Evolutionary conservation across 2,113 vertebrate species (phyloP), one percentile per base, ranked within the genome.

Genomic region (Larimichthys crocea): DNA sequence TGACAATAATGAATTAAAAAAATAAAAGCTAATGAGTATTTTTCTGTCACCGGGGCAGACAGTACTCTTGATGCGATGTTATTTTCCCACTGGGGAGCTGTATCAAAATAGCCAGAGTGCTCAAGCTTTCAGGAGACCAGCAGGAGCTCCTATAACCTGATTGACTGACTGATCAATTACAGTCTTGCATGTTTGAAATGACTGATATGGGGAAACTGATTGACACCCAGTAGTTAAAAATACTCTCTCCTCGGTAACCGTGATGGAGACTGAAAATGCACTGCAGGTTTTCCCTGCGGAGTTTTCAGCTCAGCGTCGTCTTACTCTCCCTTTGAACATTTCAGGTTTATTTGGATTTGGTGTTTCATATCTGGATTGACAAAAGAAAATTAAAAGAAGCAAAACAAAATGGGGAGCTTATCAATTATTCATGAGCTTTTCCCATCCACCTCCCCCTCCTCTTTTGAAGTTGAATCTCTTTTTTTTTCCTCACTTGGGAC

Each of bases 151-250:
- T 42, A 16, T 44, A 79, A 65, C 48, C 77, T 77, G 84, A 81
- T 55, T 85, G 86, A 50, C 71, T 91, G 87, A 40, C 79, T 85
- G 82, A 86, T 91, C 88, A 91, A 91, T 88, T 89, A 80, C 72
- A 81, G 87, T 35, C 64, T 82, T 75, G 76, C 50, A 12, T 67
- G 83, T 87, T 85, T 71, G 78, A 85, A 82, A 90, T 84, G 87
- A 89, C 83, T 88, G 82, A 91, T 84, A 44, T 15, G 52, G 46
- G 50, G 62, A 82, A 77, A 49, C 29, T 88, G 93, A 91, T 26
- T 91, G 93, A 88, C 92, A 88, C 76, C 55, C 31, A n/a, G 19
- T 15, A 19, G 69, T 62, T 91, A 90, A 80, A 91, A 93, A 92
- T 91, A 91, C 70, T 44, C 11, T n/a, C 66, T 74, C 29, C 19